phyloP scores from a whole-genome alignment of 30 jellyfish, hydroid and myxozoan species.

The Turritopsis dohrnii region DNA sequence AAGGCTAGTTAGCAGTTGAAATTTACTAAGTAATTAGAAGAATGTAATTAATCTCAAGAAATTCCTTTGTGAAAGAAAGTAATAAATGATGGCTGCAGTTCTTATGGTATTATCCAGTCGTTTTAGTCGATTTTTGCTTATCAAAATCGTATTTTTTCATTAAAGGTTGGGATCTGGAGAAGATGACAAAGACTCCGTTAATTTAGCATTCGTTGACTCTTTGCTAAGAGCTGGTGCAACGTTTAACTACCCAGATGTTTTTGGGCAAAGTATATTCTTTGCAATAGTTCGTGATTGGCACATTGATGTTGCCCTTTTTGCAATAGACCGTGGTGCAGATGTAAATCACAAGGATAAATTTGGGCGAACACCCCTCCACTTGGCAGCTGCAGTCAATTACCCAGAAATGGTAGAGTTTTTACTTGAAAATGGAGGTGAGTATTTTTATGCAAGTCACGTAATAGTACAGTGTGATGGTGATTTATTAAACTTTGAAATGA shows the following conservation, averaged over 20 bases:
- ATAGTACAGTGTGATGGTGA: background rate
- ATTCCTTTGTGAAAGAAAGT: too few species aligned
- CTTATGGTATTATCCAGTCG: too few species aligned
- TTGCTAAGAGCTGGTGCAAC: constrained; percentile 69
- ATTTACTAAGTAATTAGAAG: too few species aligned
- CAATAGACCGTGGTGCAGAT: constrained; percentile 49
- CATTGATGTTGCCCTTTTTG: constrained; percentile 61
- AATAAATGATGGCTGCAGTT: too few species aligned
- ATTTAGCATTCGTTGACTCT: constrained; percentile 50
- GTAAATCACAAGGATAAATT: constrained; percentile 44
- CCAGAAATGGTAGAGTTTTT: constrained; percentile 64
- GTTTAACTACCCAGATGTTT: constrained; percentile 57
- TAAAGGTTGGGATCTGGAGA: constrained; percentile 35
- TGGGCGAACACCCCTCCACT: constrained; percentile 89
- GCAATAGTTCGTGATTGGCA: constrained; percentile 82
- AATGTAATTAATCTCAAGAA: too few species aligned
- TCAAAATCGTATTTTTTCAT: background rate
- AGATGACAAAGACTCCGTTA: constrained; percentile 54
- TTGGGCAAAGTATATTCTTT: constrained; percentile 66
- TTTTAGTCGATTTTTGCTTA: too few species aligned
- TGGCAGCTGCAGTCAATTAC: constrained; percentile 82
- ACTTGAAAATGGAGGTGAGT: constrained; percentile 59
- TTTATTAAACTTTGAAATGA: background rate
- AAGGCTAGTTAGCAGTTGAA: too few species aligned
- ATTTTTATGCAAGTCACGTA: background rate